A percentile compares a stretch with the other conserved stretches of the same genome.
phyloP scores from a whole-genome alignment of 2,113 vertebrate genomes.

The Myrmecophaga tridactyla region DNA sequence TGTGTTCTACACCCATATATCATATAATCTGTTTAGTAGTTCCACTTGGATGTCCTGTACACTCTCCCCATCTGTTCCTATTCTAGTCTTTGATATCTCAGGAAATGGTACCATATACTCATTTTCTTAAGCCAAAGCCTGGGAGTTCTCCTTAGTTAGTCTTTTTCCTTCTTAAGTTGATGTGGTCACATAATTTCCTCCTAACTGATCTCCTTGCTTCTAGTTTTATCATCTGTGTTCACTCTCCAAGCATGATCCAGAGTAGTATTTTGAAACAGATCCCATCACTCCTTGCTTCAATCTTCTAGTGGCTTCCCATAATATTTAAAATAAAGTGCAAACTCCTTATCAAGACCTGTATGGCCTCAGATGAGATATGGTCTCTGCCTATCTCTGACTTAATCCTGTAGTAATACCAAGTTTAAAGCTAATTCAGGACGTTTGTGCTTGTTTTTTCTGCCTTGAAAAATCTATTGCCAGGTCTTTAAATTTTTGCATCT shows the following conservation, averaged over 20 bases:
- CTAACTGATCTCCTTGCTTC: no score
- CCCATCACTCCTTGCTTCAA: not conserved
- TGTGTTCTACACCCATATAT: not conserved
- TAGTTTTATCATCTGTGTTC: not conserved
- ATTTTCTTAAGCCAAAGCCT: conserved; percentile 30
- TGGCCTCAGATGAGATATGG: not conserved
- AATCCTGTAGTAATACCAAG: not conserved
- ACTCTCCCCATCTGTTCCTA: not conserved
- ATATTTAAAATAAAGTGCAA: not conserved
- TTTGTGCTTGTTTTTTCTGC: not conserved
- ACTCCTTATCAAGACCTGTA: no score
- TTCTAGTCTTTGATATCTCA: not conserved
- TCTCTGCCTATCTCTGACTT: not conserved
- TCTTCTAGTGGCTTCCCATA: not conserved
- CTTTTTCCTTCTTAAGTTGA: not conserved
- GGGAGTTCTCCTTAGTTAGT: not conserved
- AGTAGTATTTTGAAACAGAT: not conserved
- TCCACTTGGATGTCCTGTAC: not conserved
- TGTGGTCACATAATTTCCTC: not conserved
- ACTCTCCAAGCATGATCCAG: not conserved
- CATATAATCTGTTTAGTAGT: not conserved
- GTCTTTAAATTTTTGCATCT: not conserved
- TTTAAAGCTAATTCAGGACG: not conserved
- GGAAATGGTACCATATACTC: not conserved
- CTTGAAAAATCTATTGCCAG: not conserved